Conservation (phyloP, 2,113 vertebrate species). For the Proterorhinus semilunaris region DNA sequence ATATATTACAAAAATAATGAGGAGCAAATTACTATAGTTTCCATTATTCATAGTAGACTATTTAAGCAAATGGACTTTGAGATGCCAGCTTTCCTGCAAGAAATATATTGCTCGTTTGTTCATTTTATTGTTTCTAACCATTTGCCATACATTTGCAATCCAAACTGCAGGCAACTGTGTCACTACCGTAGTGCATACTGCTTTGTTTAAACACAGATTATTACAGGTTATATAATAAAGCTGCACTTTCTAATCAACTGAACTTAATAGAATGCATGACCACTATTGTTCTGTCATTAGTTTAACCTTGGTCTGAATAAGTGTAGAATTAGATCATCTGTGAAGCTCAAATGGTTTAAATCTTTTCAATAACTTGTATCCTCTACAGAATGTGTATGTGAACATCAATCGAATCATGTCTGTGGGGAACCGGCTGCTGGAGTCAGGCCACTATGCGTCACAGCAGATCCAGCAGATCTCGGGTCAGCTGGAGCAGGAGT, state of each 20-base stretch:
- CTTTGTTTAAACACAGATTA: too few relatives aligned
- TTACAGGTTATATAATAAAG: too few relatives aligned
- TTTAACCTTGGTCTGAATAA: too few relatives aligned
- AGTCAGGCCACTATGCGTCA: constrained; percentile 94
- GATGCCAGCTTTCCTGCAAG: constrained; percentile 18
- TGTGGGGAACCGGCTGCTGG: constrained; percentile 90
- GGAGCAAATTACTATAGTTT: constrained; percentile 40
- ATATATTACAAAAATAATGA: constrained; percentile 51
- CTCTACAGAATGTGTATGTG: constrained; percentile 91
- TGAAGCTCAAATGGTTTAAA: not conserved
- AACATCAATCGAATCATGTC: constrained; percentile 99
- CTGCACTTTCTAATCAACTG: too few relatives aligned
- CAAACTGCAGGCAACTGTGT: too few relatives aligned
- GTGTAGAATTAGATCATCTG: not conserved
- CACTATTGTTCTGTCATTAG: too few relatives aligned
- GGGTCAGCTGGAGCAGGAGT: constrained; percentile 93
- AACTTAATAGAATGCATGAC: too few relatives aligned
- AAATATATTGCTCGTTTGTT: constrained; percentile 11
- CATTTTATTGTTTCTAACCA: constrained; percentile 1
- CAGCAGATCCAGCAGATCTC: constrained; percentile 98
- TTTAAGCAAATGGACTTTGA: constrained; percentile 25
- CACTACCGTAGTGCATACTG: not conserved
- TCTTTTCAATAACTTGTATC: not conserved
- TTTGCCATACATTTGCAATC: not conserved
- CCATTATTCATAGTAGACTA: constrained; percentile 36